Base-by-base conservation (phyloP, 2,113 vertebrate genomes). In the Papio anubis region DNA sequence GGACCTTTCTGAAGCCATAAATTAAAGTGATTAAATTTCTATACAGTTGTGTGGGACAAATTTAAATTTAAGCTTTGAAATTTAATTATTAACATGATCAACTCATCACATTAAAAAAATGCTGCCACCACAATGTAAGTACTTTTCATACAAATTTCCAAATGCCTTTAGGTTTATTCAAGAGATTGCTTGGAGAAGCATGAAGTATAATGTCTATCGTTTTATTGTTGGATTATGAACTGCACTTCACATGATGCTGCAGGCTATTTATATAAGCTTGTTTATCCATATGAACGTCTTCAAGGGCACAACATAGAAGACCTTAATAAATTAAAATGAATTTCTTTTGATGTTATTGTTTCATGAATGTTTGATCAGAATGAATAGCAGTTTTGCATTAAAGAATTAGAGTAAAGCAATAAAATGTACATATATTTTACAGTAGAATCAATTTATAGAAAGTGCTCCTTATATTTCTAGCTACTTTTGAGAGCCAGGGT, bases 321-420 rank as follows among this genome's bases (percentile, higher is more conserved):
- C 89, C 90, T 97, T 98, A 98, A 98, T 97, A 98, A 98, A 98
- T 98, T 70, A 98, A 98, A 98, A 98, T 73, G 27, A 98, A 97
- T 98, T 98, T 98, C 70, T 98, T 98, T 97, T 97, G 92, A 97
- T 97, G 95, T 95, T 96, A 91, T 96, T 97, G 98, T 98, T 98
- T 98, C 98, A 98, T 98, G 96, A 98, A 98, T 98, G 94, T 98
- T 98, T 98, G 98, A 98, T 98, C 95, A 95, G 96, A 96, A 97
- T 97, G 93, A 80, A 50, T 97, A 98, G 96, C 72, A 97, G 81
- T 86, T 97, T 97, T 98, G 66, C 93, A 27, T 61, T 90, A 93
- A 88, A 97, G 96, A 98, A 97, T 27, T 59, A 52, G 83, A 93
- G n/a, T 81, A 89, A 96, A 98, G 86, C 87, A 94, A 98, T 98